phyloP scores from a whole-genome alignment of 2,113 vertebrate genomes.

The Erpornis zantholeuca region DNA sequence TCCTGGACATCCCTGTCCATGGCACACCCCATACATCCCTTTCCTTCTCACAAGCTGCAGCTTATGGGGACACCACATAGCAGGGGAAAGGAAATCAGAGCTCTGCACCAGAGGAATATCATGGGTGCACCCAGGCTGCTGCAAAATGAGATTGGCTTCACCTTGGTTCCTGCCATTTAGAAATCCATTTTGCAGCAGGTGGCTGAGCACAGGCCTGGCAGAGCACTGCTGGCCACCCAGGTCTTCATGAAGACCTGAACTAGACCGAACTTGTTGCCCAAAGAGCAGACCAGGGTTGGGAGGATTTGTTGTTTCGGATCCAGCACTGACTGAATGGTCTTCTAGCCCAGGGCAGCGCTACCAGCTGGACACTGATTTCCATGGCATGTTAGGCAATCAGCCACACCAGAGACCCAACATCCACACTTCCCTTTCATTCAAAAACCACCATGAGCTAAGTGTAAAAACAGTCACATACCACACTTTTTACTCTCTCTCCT shows the following conservation, averaged over 20 bases:
- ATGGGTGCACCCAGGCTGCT: not conserved
- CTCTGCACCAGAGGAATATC: not conserved
- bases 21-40: not conserved
- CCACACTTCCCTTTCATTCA: not conserved
- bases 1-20: not conserved
- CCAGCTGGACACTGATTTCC: not conserved
- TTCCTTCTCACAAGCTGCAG: not conserved
- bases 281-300: not conserved
- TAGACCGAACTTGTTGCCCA: not conserved
- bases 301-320: not conserved
- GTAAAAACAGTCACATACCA: not conserved
- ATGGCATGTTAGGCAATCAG: not conserved
- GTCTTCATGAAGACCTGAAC: not conserved
- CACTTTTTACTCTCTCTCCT: not conserved
- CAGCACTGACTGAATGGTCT: not conserved
- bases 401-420: not conserved
- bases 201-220: not conserved
- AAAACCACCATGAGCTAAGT: not conserved
- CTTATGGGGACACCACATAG: accelerated
- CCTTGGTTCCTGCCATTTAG: not conserved
- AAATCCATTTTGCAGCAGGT: not conserved
- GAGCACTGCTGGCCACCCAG: not conserved
- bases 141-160: not conserved
- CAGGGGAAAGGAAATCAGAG: not conserved
- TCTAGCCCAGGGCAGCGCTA: not conserved